Percentiles rank a stretch among this genome's conserved stretches.
phyloP scores from a whole-genome alignment of 2,113 vertebrate species.

The Scomber scombrus region DNA sequence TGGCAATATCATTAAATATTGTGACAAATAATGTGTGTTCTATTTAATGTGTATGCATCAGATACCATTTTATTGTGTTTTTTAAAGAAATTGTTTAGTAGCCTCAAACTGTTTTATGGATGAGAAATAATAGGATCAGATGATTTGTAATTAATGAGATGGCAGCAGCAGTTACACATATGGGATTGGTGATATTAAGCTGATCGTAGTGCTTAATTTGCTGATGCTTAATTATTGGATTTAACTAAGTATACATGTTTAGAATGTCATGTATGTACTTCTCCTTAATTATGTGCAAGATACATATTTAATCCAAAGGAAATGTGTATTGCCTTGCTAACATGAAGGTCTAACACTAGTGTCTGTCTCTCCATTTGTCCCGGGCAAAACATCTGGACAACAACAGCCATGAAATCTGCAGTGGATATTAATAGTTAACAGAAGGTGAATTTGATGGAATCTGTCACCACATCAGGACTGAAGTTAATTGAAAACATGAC shows the following conservation, averaged over 20 bases:
- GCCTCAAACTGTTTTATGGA: conserved; percentile 56
- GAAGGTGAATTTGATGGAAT: too few species aligned
- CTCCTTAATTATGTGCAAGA: background rate
- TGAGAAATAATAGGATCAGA: conserved; percentile 59
- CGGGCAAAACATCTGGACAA: too few species aligned
- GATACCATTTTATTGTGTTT: conserved; percentile 8
- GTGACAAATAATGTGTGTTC: conserved; percentile 59
- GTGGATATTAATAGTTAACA: too few species aligned
- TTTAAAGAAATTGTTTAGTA: conserved; percentile 6
- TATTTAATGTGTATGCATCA: conserved; percentile 45
- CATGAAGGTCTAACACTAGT: background rate
- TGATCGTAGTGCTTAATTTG: background rate
- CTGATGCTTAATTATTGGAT: background rate
- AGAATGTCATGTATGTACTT: background rate
- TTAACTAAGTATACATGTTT: too few species aligned
- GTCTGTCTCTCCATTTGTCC: background rate
- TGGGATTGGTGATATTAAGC: conserved; percentile 2
- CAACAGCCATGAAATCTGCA: too few species aligned
- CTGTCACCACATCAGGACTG: too few species aligned
- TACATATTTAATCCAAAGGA: background rate
- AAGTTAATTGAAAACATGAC: too few species aligned
- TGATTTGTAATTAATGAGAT: conserved; percentile 60
- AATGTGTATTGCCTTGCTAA: background rate
- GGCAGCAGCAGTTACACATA: conserved; percentile 37
- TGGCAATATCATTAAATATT: conserved; percentile 71